phyloP scores from a whole-genome alignment of 1,140 invertebrate genomes.

The Bombyx mandarina region DNA sequence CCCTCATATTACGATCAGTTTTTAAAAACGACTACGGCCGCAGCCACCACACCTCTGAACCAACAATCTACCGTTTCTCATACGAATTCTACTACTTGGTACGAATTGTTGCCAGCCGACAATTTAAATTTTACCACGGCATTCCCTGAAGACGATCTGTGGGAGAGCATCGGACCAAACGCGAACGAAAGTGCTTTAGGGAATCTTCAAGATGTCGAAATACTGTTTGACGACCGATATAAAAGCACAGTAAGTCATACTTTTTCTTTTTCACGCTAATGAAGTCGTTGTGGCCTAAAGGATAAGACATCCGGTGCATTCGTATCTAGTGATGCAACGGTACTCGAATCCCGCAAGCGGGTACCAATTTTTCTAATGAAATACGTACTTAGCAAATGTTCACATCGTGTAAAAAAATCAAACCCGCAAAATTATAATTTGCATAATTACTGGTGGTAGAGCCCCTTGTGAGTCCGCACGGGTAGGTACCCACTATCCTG shows the following conservation, averaged over 20 bases:
- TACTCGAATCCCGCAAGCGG: too few species aligned
- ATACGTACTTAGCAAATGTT: too few species aligned
- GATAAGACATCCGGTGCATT: too few species aligned
- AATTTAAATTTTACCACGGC: slow-evolving; percentile 34
- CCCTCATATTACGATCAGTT: slow-evolving; percentile 65
- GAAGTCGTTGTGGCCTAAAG: too few species aligned
- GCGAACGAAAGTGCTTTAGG: slow-evolving; percentile 28
- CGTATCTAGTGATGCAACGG: too few species aligned
- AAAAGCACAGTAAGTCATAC: slow-evolving; percentile 8
- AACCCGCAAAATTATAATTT: too few species aligned
- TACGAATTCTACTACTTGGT: slow-evolving; percentile 51
- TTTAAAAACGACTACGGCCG: slow-evolving; percentile 46
- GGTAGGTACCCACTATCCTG: too few species aligned
- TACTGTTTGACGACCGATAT: slow-evolving; percentile 46
- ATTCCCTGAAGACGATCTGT: slow-evolving; percentile 44
- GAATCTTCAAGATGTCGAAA: slow-evolving; percentile 59
- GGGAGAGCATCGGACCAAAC: slow-evolving; percentile 45
- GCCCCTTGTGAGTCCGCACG: too few species aligned
- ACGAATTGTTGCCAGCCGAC: slow-evolving; percentile 42
- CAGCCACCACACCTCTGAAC: slow-evolving; percentile 6
- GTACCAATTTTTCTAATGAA: too few species aligned
- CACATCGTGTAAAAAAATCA: too few species aligned
- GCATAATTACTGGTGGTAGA: too few species aligned
- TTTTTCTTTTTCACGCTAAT: too few species aligned
- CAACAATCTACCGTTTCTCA: slow-evolving; percentile 27